phyloP scores from a whole-genome alignment of 2,113 vertebrate species.

The Arvicanthis niloticus region DNA sequence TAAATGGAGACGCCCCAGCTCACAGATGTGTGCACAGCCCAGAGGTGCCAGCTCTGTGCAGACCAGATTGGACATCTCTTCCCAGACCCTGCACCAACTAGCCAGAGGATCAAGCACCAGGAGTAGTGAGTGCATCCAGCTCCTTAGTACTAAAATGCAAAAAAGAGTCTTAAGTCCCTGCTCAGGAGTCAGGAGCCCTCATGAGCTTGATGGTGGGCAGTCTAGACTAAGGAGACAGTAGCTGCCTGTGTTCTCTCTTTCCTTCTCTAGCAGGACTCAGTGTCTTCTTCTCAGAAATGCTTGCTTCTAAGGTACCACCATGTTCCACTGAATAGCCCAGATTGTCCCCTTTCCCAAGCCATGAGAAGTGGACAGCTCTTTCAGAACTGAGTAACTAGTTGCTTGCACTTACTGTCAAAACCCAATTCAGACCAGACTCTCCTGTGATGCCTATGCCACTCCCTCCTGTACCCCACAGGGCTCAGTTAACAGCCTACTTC shows the following conservation, averaged over 20 bases:
- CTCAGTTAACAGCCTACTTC: background rate
- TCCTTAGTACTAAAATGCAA: background rate
- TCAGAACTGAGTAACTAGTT: background rate
- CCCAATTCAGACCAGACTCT: background rate
- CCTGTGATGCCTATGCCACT: background rate
- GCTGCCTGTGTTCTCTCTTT: background rate
- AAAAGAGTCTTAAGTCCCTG: background rate
- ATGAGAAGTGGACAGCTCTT: background rate
- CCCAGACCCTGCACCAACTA: background rate
- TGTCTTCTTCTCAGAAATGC: background rate
- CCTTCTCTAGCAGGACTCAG: background rate
- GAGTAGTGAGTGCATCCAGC: background rate
- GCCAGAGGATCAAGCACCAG: background rate
- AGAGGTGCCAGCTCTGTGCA: background rate
- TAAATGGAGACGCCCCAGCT: slow-evolving; percentile 41
- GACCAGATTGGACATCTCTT: background rate
- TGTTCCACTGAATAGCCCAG: background rate
- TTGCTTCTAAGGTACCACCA: background rate
- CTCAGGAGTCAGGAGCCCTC: background rate
- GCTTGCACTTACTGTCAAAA: background rate
- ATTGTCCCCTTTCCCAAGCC: background rate
- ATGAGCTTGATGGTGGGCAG: background rate
- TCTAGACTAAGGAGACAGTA: background rate
- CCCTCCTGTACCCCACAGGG: background rate
- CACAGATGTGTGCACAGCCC: slow-evolving; percentile 47